Evolutionary conservation across 64 coral and sea anemone genomes (phyloP).

Genomic region (Exaiptasia diaphana): DNA sequence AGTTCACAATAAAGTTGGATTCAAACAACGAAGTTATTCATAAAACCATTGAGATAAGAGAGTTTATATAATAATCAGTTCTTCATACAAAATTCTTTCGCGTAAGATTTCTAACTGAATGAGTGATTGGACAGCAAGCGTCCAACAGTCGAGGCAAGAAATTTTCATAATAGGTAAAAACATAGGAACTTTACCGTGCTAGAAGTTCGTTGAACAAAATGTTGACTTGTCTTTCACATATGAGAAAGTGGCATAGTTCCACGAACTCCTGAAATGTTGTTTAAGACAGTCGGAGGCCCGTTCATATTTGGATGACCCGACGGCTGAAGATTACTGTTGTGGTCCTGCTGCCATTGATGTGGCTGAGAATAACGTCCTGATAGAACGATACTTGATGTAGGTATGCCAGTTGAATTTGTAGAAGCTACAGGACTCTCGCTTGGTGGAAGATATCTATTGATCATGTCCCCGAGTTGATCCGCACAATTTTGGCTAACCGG

Average conservation of each 20-base stretch:
- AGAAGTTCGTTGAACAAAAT: not conserved
- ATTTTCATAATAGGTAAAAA: conserved; percentile 76
- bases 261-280: conserved; percentile 56
- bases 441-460: conserved; percentile 84
- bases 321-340: conserved; percentile 43
- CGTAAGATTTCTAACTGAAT: conserved; percentile 18
- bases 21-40: conserved; percentile 65
- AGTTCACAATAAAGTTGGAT: conserved; percentile 14
- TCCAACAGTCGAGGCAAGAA: conserved; percentile 20
- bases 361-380: conserved; percentile 52
- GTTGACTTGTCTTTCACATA: conserved; percentile 25
- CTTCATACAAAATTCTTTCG: conserved; percentile 5
- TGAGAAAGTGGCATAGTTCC: conserved; percentile 92
- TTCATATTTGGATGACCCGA: conserved; percentile 23
- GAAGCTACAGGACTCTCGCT: not conserved
- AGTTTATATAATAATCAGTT: not conserved
- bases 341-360: conserved; percentile 56
- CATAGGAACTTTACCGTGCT: conserved; percentile 86
- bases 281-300: conserved; percentile 60
- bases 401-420: not conserved
- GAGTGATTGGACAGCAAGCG: not conserved
- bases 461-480: conserved; percentile 94
- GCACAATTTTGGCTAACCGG: conserved; percentile 57
- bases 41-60: conserved; percentile 13
- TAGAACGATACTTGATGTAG: conserved; percentile 20